Percentiles rank a stretch among this genome's conserved stretches.
phyloP scores from a whole-genome alignment of 2,113 vertebrate genomes.

The Hippocampus barbouri region DNA sequence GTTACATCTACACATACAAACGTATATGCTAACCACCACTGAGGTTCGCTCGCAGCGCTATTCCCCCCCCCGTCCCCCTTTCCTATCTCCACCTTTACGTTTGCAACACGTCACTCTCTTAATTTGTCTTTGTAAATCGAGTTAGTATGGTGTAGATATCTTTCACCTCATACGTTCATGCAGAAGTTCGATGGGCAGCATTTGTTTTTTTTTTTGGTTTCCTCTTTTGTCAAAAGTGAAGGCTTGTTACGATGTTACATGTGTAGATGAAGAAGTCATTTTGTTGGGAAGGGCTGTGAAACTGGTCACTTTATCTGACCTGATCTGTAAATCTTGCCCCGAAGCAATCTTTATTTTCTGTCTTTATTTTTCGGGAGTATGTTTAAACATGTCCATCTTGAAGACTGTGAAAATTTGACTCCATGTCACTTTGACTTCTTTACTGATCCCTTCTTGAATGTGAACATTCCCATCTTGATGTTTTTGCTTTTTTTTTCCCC shows the following conservation, averaged over 20 bases:
- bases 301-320: constrained; percentile 46
- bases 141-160: constrained; percentile 57
- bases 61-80: too few relatives aligned
- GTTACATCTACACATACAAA: constrained; percentile 98
- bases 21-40: constrained; percentile 86
- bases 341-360: constrained; percentile 36
- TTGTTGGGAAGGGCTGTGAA: constrained; percentile 53
- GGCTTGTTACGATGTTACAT: constrained; percentile 17
- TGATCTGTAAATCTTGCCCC: constrained; percentile 43
- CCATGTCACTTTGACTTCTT: constrained; percentile 19
- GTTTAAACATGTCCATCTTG: constrained; percentile 45
- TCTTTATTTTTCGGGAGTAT: constrained; percentile 37
- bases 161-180: constrained; percentile 30
- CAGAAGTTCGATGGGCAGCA: not conserved
- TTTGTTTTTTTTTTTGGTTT: not conserved
- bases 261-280: constrained; percentile 9
- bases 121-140: constrained; percentile 31
- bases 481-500: constrained; percentile 22
- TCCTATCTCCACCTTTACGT: constrained; percentile 14
- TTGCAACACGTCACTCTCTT: constrained; percentile 51
- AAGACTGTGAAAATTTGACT: constrained; percentile 46
- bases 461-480: constrained; percentile 20
- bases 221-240: not conserved
- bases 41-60: constrained; percentile 48
- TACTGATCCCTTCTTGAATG: constrained; percentile 32